phyloP scores from a whole-genome alignment of 2,888 invertebrate genomes.

The Coenonympha arcania region DNA sequence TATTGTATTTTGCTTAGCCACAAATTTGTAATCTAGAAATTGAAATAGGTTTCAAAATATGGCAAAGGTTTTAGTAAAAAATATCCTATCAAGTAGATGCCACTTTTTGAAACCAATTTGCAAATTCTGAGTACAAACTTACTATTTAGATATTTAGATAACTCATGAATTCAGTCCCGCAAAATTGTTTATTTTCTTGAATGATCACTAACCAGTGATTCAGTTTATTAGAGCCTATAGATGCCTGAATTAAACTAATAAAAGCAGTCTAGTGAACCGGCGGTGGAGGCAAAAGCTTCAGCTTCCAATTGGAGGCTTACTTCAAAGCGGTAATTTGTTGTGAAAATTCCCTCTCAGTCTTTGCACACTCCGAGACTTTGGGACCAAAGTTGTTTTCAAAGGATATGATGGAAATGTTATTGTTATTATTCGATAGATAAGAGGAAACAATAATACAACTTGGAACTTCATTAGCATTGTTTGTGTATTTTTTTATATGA shows the following conservation, averaged over 20 bases:
- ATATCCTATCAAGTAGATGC: too few species aligned
- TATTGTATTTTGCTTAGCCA: too few species aligned
- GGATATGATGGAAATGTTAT: neutral
- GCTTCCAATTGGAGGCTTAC: constrained; percentile 2
- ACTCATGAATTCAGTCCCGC: too few species aligned
- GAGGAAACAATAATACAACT: neutral
- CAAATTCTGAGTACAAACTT: too few species aligned
- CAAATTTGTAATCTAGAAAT: too few species aligned
- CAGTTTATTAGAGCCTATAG: neutral
- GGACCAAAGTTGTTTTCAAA: neutral
- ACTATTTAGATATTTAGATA: too few species aligned
- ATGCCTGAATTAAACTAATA: neutral
- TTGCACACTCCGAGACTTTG: neutral
- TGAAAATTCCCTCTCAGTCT: constrained; percentile 1
- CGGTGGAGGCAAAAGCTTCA: neutral
- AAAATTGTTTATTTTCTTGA: neutral
- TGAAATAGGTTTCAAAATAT: too few species aligned
- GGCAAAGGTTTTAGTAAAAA: too few species aligned
- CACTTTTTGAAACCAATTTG: too few species aligned
- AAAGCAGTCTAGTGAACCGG: neutral
- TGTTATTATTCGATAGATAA: too few species aligned
- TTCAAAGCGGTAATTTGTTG: constrained; percentile 8
- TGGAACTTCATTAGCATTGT: too few species aligned
- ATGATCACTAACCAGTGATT: neutral
- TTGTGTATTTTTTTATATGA: too few species aligned